Evolutionary conservation across 2,797 vertebrate genomes (phyloP), one percentile per base, ranked within the genome.

Genomic region (Gambusia yucatana): DNA sequence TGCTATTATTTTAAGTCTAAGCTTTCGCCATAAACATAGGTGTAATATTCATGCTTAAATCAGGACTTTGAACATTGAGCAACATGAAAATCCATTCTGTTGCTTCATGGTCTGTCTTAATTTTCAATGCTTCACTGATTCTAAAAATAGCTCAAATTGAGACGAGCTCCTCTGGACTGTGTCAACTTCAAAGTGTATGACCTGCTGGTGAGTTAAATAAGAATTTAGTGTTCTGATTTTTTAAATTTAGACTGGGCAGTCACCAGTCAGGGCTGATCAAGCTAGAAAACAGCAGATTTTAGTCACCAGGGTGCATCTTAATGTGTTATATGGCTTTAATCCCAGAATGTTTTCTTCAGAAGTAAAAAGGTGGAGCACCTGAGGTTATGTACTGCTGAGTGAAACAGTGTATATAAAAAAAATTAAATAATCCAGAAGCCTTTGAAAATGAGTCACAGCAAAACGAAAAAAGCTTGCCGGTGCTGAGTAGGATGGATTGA

Each of bases 391-490:
- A 69, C 72, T 83, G 76, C 77, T 85, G 50, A 73, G 75, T 79
- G 75, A 71, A 84, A 80, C 83, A 83, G 81, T 72, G 79, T 84
- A 83, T 78, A 25, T 52, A 52, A 3, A 52, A 63, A 77, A 80
- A 22, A 50, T 7, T 22, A 48, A 20, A 50, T 2, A 88, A 88
- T 65, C 79, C 78, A 41, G 82, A 88, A 77, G 83, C 77, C 82
- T 88, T 86, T 85, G 55, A 83, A 87, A 86, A 84, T 84, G 87
- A 90, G 86, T 90, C 92, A 89, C 43, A 3, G 69, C 83, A 79
- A 87, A 87, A 76, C 59, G 65, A 72, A 61, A 46, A 59, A 85
- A 47, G 41, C 83, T 85, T 78, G 77, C 87, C 84, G 79, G 76
- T 30, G 13, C 63, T 86, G 85, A 91, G 81, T 78, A 72, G 85